Evolutionary conservation across 2,113 vertebrate species (phyloP), one percentile per base, ranked within the genome.

Genomic region (Tricholaema leucomelas): DNA sequence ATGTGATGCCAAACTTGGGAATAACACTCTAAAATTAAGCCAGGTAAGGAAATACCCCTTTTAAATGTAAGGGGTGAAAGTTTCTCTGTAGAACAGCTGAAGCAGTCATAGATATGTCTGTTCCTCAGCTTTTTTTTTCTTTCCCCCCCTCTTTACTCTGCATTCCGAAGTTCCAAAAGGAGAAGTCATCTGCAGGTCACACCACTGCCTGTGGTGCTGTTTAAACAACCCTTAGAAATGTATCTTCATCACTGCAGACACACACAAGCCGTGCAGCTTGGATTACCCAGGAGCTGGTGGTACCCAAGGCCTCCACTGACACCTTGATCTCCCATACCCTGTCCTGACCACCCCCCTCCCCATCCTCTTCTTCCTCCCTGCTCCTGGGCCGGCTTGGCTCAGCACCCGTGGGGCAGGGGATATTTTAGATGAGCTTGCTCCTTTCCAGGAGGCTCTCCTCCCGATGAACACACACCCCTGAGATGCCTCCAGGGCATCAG

Each of bases 141-240:
- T 52, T 59, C 46, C 67, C 48, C 66, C 9, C 69, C 40, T 36
- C 76, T 94, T 94, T 77, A 63, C 92, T 94, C 89, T 94, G 76
- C 97, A 98, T 98, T 98, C 97, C 97, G 91, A 5, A 31, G 42
- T 83, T 97, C 85, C 30, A 89, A 96, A 95, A 10, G 75, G 73
- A 82, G 87, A 94, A 98, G 98, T 98, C 97, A 98, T 76, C 75
- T 2, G 7, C 91, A 94, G 97, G 98, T 98, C 98, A 98, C 66
- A 75, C 55, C 86, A 86, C 82, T 88, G 98, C 97, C 97, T 93
- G 91, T 6, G 89, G 97, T 95, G 87, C 88, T 93, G 93, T 90
- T 96, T 94, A 69, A 93, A 79, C 71, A 94, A 75, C 83, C 85
- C 93, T 65, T 31, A 54, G 86, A 93, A 95, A 94, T 27, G 48